Conservation (phyloP, 2,113 vertebrate genomes). For the Ginglymostoma cirratum region DNA sequence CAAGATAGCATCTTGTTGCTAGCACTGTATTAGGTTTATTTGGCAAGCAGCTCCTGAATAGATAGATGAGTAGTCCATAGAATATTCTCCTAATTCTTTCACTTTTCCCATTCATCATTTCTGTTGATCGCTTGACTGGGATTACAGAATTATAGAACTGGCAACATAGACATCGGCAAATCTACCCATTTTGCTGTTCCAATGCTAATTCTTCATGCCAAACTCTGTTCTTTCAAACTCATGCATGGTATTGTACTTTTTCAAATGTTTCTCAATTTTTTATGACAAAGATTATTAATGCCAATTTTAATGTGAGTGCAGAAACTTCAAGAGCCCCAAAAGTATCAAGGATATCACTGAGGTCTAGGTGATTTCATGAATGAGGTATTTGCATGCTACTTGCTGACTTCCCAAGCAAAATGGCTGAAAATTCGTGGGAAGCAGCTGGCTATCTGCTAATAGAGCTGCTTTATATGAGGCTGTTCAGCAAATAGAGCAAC, state of each 20-base stretch:
- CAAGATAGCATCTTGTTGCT: background rate
- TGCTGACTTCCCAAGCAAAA: background rate
- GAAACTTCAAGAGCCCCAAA: background rate
- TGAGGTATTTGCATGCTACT: background rate
- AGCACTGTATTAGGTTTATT: background rate
- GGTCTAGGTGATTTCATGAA: background rate
- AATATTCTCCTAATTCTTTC: background rate
- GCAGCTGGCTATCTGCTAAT: background rate
- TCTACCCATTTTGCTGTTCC: background rate
- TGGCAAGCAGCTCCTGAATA: background rate
- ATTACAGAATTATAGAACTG: background rate
- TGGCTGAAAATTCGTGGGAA: background rate
- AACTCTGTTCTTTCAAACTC: background rate
- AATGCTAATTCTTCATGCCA: background rate
- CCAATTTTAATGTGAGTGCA: background rate
- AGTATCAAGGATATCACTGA: background rate
- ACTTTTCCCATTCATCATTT: background rate
- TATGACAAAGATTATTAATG: background rate
- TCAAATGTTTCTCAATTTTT: background rate
- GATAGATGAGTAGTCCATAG: no score
- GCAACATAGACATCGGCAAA: background rate
- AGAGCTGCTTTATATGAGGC: background rate
- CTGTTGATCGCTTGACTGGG: no score
- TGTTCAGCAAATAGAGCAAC: background rate
- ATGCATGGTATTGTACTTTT: background rate